Evolutionary conservation across 2,113 vertebrate genomes (phyloP), one percentile per base, ranked within the genome.

Genomic region (Psettodes erumei): DNA sequence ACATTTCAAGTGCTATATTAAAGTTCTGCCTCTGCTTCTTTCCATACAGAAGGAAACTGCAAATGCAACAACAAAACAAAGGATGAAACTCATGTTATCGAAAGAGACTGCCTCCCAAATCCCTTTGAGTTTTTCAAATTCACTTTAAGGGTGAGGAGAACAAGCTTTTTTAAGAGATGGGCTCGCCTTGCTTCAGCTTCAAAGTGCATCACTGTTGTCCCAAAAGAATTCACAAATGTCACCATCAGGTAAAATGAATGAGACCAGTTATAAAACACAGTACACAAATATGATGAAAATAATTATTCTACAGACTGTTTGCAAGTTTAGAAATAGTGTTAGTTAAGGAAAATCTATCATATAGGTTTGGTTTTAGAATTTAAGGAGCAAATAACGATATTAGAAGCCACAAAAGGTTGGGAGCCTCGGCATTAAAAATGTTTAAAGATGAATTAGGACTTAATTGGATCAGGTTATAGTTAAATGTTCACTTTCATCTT

Each of bases 131-230:
- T 91, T 43, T 71, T 83, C 8, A 48, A 66, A 4, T 94, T 92
- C 62, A 62, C 37, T 54, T 54, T 94, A 33, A 86, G 23, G 35
- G 82, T 86, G 27, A 86, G 48, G 40, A 87, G 55, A 50, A 77
- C 13, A 21, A 63, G 28, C 2, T 92, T 87, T 88, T 93, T 93
- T 51, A 86, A 72, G 42, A 67, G 54, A 65, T 53, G 38, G 64
- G 12, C 28, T 1, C 6, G 38, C 2, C 23, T 85, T 2, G 51
- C 68, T 19, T 83, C 65, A 47, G 79, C 75, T 68, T 90, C 64
- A 32, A 90, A 75, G 59, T 95, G 94, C 71, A 72, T 95, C 66
- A 87, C 79, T 47, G 82, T 94, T 32, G 48, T 70, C 48, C 91
- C 90, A 60, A 75, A 83, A 4, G 71, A 88, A 54, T 85, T 90